Percentiles rank a stretch among this genome's conserved stretches.
Evolutionary conservation across 1,140 invertebrate species (phyloP).

Genomic region (Heliconius eleuchia): DNA sequence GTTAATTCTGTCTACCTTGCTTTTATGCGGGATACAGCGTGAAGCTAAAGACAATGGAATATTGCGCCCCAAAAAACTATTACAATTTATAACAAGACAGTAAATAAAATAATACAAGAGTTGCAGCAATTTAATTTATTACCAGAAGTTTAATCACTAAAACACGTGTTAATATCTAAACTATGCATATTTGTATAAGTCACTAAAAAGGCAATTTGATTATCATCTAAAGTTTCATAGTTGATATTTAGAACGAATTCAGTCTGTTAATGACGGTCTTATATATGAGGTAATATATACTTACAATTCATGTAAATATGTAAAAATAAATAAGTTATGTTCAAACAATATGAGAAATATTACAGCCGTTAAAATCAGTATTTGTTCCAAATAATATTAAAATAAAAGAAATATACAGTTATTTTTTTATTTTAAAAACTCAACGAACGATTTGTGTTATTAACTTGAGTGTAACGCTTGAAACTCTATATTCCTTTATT

Average conservation of each 20-base stretch:
- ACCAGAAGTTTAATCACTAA: constrained; percentile 47
- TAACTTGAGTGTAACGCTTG: neutral
- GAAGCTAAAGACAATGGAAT: no score
- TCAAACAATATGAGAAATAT: neutral
- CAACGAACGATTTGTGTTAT: no score
- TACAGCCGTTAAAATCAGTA: neutral
- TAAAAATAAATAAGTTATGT: neutral
- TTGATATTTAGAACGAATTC: constrained; percentile 13
- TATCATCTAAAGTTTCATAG: constrained; percentile 38
- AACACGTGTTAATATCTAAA: constrained; percentile 44
- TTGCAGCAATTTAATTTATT: constrained; percentile 44
- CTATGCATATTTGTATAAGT: constrained; percentile 47
- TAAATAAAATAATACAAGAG: constrained; percentile 37
- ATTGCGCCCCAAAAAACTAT: no score
- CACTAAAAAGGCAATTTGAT: constrained; percentile 57
- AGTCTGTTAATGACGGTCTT: constrained; percentile 1
- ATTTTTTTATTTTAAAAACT: no score
- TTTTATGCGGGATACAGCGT: no score
- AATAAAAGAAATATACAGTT: neutral
- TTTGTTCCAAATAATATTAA: neutral
- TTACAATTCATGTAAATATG: constrained; percentile 2
- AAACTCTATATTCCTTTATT: neutral
- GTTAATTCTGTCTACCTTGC: no score
- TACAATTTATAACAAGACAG: constrained; percentile 15
- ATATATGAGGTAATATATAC: neutral